These are phyloP conservation scores for Holothuria scabra DNA, from an alignment of 53 echinoderm and acorn worm species.

Conservation along the genomic window DNA sequence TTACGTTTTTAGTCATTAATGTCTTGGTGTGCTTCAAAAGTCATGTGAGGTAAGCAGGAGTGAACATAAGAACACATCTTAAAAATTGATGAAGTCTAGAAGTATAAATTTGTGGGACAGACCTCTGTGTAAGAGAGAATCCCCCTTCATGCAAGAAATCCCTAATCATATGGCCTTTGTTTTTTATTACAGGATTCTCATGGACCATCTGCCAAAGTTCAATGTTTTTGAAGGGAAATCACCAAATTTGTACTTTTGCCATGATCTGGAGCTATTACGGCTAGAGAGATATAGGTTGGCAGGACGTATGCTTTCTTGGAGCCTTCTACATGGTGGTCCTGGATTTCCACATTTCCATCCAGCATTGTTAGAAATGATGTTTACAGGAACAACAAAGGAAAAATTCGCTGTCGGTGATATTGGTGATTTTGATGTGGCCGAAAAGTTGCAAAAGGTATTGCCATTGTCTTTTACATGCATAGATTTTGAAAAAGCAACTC, in stretches of 20 bases:
- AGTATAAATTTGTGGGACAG: too few species aligned
- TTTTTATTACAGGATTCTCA: too few species aligned
- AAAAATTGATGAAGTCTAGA: too few species aligned
- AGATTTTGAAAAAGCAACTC: too few species aligned
- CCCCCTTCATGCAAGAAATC: too few species aligned
- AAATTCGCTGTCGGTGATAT: neutral
- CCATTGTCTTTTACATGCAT: too few species aligned
- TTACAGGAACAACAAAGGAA: neutral
- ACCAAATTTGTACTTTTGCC: neutral
- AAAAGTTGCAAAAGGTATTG: constrained; percentile 11
- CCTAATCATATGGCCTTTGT: too few species aligned
- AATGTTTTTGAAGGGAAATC: neutral
- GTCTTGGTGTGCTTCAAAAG: too few species aligned
- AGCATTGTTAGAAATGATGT: neutral
- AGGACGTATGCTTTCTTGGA: neutral
- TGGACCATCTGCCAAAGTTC: neutral
- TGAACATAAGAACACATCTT: too few species aligned
- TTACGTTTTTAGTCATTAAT: too few species aligned
- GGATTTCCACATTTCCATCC: constrained; percentile 13
- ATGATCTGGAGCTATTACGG: neutral
- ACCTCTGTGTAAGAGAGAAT: too few species aligned
- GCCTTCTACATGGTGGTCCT: constrained; percentile 14
- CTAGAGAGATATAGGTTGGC: neutral
- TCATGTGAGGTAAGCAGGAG: too few species aligned
- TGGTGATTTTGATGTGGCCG: constrained; percentile 5